phyloP scores from a whole-genome alignment of 1,140 invertebrate genomes.

The Stegodyphus dumicola region DNA sequence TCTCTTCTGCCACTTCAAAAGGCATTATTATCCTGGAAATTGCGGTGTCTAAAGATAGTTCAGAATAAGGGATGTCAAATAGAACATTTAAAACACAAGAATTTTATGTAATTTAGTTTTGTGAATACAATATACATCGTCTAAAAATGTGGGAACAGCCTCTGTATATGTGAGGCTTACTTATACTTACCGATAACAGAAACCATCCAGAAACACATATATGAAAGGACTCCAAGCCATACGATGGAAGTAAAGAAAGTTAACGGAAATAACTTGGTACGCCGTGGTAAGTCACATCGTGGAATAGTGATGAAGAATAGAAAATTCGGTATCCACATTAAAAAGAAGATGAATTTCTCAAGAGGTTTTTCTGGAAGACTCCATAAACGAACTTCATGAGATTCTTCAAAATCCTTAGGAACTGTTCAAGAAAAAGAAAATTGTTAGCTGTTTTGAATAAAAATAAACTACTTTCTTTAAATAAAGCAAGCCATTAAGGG shows the following conservation, averaged over 20 bases:
- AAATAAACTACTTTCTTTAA: too few relatives aligned
- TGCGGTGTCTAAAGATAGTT: too few relatives aligned
- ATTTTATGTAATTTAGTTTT: too few relatives aligned
- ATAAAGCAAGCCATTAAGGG: too few relatives aligned
- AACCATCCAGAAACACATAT: slow-evolving; percentile 92
- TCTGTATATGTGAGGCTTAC: too few relatives aligned
- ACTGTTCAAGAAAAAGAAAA: slow-evolving; percentile 8
- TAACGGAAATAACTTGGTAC: slow-evolving; percentile 83
- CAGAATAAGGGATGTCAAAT: too few relatives aligned
- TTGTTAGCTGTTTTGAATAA: too few relatives aligned
- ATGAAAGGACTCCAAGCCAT: slow-evolving; percentile 89
- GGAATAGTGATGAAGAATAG: slow-evolving; percentile 80
- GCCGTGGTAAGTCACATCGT: slow-evolving; percentile 77
- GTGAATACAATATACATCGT: too few relatives aligned
- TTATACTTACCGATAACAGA: slow-evolving; percentile 84
- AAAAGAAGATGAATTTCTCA: slow-evolving; percentile 74
- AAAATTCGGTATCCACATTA: slow-evolving; percentile 81
- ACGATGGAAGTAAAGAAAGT: slow-evolving; percentile 89
- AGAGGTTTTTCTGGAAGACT: slow-evolving; percentile 29
- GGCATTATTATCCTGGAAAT: too few relatives aligned
- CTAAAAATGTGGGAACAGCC: too few relatives aligned
- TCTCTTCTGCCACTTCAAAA: too few relatives aligned
- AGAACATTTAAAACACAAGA: too few relatives aligned
- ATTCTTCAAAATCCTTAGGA: slow-evolving; percentile 20
- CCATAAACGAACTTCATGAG: slow-evolving; percentile 24